Percentiles rank a stretch among this genome's conserved stretches.
phyloP scores from a whole-genome alignment of 37 sponge, comb jelly and placozoan genomes.

The Crambe crambe region DNA sequence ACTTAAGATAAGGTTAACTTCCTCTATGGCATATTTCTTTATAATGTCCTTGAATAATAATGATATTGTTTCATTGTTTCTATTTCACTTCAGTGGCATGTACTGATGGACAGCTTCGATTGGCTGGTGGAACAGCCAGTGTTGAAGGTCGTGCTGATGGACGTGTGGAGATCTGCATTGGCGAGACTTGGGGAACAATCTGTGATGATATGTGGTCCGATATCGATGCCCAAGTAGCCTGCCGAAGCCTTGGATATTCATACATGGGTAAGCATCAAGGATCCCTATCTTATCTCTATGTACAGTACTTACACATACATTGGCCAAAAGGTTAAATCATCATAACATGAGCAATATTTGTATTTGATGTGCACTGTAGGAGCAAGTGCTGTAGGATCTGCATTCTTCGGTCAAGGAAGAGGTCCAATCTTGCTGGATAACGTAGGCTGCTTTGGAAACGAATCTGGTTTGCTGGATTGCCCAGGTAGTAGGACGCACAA shows the following conservation, averaged over 20 bases:
- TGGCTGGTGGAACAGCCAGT: neutral
- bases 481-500: neutral
- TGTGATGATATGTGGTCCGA: constrained; percentile 9
- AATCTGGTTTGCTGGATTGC: constrained; percentile 15
- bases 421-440: constrained; percentile 12
- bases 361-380: no score
- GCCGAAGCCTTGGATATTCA: constrained; percentile 7
- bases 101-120: neutral
- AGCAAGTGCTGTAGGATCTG: neutral
- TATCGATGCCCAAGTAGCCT: neutral
- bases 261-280: neutral
- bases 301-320: neutral
- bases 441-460: constrained; percentile 28
- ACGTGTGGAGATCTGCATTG: constrained; percentile 6
- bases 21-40: neutral
- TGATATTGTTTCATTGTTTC: no score
- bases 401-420: constrained; percentile 28
- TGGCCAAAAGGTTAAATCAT: no score
- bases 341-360: no score
- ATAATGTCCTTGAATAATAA: neutral
- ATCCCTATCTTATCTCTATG: neutral
- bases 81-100: no score
- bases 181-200: constrained; percentile 1
- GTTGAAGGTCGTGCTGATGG: neutral
- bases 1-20: neutral